Evolutionary conservation across 2,113 vertebrate species (phyloP).

Genomic region (Nothoprocta perdicaria): DNA sequence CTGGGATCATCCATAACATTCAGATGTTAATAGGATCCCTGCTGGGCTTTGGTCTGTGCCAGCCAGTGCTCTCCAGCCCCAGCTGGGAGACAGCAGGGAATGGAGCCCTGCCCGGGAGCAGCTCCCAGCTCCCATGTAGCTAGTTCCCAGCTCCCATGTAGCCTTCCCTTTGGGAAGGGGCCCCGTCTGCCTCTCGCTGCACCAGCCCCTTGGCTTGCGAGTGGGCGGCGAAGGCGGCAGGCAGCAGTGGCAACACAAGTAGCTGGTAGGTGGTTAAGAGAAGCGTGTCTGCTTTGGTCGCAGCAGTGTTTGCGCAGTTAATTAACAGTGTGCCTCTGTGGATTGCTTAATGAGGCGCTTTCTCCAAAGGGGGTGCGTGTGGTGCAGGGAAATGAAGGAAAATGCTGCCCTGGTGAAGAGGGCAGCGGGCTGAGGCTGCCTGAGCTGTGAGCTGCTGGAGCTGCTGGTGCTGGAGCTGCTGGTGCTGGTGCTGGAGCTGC

Average conservation of each 20-base stretch:
- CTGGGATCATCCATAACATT: background rate
- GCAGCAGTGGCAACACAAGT: background rate
- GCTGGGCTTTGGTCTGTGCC: background rate
- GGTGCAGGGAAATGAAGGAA: background rate
- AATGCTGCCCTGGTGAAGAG: background rate
- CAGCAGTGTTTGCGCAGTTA: background rate
- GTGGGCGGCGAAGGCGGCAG: background rate
- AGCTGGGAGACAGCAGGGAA: background rate
- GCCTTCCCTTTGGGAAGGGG: too few species aligned
- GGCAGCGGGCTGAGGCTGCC: background rate
- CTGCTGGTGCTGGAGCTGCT: background rate
- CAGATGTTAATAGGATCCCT: background rate
- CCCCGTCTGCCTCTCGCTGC: too few species aligned
- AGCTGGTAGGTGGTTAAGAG: background rate
- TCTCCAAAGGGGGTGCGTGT: background rate
- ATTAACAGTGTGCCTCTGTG: background rate
- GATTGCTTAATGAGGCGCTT: background rate
- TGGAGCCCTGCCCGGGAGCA: background rate
- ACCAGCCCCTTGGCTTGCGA: background rate
- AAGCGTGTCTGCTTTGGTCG: background rate
- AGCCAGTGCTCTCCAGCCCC: background rate
- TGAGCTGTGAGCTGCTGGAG: background rate
- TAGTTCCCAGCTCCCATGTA: too few species aligned
- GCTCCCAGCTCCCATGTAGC: too few species aligned
- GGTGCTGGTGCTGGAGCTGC: too few species aligned